Evolutionary conservation across 2,113 vertebrate species (phyloP).

Genomic region (Ammospiza caudacuta): DNA sequence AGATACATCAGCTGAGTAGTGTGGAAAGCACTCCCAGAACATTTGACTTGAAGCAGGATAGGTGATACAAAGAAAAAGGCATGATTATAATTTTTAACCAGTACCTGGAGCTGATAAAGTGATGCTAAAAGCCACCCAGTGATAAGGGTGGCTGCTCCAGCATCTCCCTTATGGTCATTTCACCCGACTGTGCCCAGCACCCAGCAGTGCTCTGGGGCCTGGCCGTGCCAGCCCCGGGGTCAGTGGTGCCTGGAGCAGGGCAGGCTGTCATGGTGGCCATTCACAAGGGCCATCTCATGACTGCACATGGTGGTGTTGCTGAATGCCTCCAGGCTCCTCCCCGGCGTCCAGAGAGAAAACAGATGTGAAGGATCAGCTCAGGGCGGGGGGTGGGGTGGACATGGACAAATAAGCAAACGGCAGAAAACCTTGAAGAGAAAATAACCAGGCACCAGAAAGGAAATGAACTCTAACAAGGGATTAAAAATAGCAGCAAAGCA

Average conservation of each 20-base stretch:
- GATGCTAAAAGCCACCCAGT: neutral
- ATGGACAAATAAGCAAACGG: slow-evolving; percentile 48
- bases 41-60: neutral
- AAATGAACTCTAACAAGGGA: slow-evolving; percentile 49
- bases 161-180: rapidly evolving
- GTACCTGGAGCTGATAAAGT: neutral
- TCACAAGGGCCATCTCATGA: slow-evolving; percentile 20
- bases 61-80: neutral
- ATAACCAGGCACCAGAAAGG: slow-evolving; percentile 67
- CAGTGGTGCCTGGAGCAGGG: neutral
- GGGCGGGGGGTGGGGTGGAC: neutral
- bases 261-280: rapidly evolving
- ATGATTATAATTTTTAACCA: neutral
- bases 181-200: rapidly evolving
- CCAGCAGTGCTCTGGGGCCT: rapidly evolving
- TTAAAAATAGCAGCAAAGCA: slow-evolving; percentile 56
- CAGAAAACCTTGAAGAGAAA: slow-evolving; percentile 52
- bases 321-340: neutral
- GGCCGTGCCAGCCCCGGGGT: rapidly evolving
- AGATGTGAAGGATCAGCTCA: slow-evolving; percentile 18
- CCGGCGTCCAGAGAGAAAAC: neutral
- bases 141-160: neutral
- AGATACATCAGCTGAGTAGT: rapidly evolving
- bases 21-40: neutral
- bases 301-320: neutral